These are phyloP conservation scores for Acronicta alni DNA, from an alignment of 2,888 invertebrate species.

Conservation along the genomic window DNA sequence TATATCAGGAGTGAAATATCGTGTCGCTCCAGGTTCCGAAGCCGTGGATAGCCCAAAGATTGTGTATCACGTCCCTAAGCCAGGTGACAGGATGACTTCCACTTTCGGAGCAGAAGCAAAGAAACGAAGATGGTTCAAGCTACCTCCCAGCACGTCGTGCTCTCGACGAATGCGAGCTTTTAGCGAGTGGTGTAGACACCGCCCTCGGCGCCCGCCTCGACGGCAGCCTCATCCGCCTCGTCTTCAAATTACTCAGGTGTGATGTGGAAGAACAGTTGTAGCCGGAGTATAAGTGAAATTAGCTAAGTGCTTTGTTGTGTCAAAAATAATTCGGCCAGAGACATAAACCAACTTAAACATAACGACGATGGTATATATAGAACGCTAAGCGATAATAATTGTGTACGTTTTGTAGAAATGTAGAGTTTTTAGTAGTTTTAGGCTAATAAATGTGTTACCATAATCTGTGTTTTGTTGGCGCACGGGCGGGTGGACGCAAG, in stretches of 20 bases:
- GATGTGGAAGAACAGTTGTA: conserved; percentile 60
- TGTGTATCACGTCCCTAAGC: conserved; percentile 81
- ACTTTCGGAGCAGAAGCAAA: conserved; percentile 79
- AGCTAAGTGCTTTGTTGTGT: conserved; percentile 48
- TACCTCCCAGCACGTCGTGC: conserved; percentile 75
- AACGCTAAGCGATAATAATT: conserved; percentile 61
- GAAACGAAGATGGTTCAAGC: conserved; percentile 71
- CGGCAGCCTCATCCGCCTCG: conserved; percentile 75
- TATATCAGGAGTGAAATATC: conserved; percentile 78
- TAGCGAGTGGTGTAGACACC: conserved; percentile 74
- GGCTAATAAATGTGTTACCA: conserved; percentile 86
- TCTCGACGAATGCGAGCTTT: conserved; percentile 70
- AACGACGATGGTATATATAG: conserved; percentile 29
- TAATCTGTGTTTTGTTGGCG: conserved; percentile 86
- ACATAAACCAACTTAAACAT: conserved; percentile 26
- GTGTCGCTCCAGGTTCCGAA: conserved; percentile 77
- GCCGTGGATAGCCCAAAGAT: conserved; percentile 83
- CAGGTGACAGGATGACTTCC: conserved; percentile 82
- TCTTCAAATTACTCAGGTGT: conserved; percentile 87
- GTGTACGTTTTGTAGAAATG: conserved; percentile 76
- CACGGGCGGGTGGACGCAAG: conserved; percentile 69
- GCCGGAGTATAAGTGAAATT: conserved; percentile 47
- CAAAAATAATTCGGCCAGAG: conserved; percentile 27
- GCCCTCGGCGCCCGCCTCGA: conserved; percentile 72
- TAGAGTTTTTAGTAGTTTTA: conserved; percentile 81